Percentiles rank a stretch among this genome's conserved stretches.
Conservation (phyloP, 2,888 invertebrate genomes). For the Pharmacophagus antenor region DNA sequence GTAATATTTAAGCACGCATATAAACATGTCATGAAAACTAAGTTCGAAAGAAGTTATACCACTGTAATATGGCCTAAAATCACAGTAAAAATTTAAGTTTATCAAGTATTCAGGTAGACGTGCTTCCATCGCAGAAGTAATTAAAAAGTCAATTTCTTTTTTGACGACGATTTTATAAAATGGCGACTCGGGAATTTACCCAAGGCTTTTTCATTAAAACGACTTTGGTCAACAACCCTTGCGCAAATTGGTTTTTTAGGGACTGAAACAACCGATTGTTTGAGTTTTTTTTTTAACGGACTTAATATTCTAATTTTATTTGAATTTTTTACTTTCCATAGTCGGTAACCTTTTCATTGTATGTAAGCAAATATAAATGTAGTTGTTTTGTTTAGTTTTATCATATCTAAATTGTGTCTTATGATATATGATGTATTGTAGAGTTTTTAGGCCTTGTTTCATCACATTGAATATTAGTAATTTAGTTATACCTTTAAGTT, state of each 20-base stretch:
- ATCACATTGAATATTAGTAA: too few species aligned
- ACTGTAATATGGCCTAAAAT: not conserved
- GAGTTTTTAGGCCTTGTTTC: too few species aligned
- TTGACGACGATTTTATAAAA: constrained; percentile 15
- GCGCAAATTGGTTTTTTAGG: constrained; percentile 23
- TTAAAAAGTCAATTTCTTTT: constrained; percentile 27
- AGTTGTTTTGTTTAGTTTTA: not conserved
- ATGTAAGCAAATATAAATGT: not conserved
- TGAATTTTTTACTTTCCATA: not conserved
- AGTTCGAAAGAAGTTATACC: not conserved
- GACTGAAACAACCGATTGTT: constrained; percentile 19
- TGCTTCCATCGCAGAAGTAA: constrained; percentile 11
- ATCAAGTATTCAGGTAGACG: constrained; percentile 11
- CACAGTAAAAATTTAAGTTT: constrained; percentile 6
- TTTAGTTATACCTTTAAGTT: too few species aligned
- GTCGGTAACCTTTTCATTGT: not conserved
- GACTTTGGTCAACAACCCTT: constrained; percentile 27
- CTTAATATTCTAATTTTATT: constrained; percentile 15
- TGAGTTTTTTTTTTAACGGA: constrained; percentile 7
- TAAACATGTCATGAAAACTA: too few species aligned
- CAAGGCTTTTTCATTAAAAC: constrained; percentile 26
- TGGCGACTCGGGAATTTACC: constrained; percentile 9
- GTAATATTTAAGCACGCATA: too few species aligned
- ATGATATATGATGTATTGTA: not conserved
- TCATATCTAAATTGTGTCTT: not conserved